Percentiles rank a stretch among this genome's conserved stretches.
phyloP scores from a whole-genome alignment of 2,797 vertebrate genomes.

The Glossophaga mutica region DNA sequence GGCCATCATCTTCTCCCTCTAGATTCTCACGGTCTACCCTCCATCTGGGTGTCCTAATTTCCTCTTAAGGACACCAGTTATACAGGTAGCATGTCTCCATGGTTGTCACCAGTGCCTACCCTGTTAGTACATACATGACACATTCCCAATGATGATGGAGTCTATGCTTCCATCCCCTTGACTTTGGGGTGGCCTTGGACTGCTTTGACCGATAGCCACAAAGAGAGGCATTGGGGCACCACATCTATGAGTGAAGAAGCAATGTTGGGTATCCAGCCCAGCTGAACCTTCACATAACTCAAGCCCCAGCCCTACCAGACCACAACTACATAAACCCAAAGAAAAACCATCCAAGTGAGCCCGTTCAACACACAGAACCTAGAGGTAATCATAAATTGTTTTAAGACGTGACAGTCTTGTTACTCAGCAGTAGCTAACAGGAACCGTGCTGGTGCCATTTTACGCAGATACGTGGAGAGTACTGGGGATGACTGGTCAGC shows the following conservation, averaged over 20 bases:
- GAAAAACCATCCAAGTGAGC: neutral
- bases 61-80: neutral
- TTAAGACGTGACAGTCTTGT: neutral
- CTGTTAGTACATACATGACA: neutral
- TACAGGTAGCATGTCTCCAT: neutral
- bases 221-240: neutral
- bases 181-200: neutral
- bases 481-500: neutral
- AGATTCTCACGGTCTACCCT: neutral
- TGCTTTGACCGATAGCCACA: neutral
- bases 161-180: neutral
- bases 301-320: neutral
- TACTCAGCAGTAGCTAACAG: neutral
- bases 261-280: neutral
- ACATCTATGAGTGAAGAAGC: neutral
- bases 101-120: neutral
- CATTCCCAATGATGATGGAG: neutral
- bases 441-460: neutral
- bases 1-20: neutral
- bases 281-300: neutral
- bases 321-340: neutral
- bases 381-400: neutral
- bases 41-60: neutral
- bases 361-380: neutral
- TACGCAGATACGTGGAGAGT: neutral